Evolutionary conservation across 2,888 invertebrate genomes (phyloP).

Genomic region (Steinernema carpocapsae): DNA sequence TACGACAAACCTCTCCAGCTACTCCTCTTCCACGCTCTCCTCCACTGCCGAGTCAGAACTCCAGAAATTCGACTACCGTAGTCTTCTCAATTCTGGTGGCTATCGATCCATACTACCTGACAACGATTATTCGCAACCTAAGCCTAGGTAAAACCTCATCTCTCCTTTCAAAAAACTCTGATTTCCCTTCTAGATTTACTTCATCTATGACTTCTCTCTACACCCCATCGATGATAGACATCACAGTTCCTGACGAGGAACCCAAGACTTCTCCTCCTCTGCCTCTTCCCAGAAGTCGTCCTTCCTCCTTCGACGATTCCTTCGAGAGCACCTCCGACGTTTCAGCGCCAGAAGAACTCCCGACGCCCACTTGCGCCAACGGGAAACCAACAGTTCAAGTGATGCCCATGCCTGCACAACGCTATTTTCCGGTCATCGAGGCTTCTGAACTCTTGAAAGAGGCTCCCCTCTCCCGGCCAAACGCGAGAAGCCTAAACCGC

Average conservation of each 20-base stretch:
- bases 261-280: not conserved
- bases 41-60: slow-evolving; percentile 3
- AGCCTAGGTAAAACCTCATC: not conserved
- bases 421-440: slow-evolving; percentile 24
- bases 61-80: slow-evolving; percentile 32
- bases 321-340: slow-evolving; percentile 22
- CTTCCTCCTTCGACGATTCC: slow-evolving; percentile 28
- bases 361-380: slow-evolving; percentile 13
- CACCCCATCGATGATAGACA: slow-evolving; percentile 17
- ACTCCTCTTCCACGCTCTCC: not conserved
- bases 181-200: not conserved
- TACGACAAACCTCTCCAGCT: slow-evolving; percentile 4
- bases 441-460: not conserved
- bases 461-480: slow-evolving; percentile 7
- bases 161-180: not conserved
- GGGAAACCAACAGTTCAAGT: slow-evolving; percentile 28
- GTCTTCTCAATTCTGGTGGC: slow-evolving; percentile 28
- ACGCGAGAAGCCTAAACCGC: slow-evolving; percentile 12
- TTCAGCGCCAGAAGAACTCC: not conserved
- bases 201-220: slow-evolving; percentile 25
- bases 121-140: not conserved
- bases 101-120: slow-evolving; percentile 12
- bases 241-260: not conserved
- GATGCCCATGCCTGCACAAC: slow-evolving; percentile 23
- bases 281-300: slow-evolving; percentile 30